These are phyloP conservation scores for Albula goreensis DNA, from an alignment of 2,113 vertebrate genomes.

Conservation along the genomic window DNA sequence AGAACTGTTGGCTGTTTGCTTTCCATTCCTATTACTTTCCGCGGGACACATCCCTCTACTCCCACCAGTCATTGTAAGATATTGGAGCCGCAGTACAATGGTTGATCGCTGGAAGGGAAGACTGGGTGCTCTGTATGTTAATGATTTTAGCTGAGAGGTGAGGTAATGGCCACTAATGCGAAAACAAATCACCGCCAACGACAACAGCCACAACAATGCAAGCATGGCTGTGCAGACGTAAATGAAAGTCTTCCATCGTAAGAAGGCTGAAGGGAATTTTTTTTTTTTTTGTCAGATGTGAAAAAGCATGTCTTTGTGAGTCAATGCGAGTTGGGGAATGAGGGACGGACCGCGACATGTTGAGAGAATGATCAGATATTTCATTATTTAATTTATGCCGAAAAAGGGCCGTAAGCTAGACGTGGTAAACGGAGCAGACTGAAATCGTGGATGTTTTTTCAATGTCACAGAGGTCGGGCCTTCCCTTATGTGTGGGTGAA, in stretches of 20 bases:
- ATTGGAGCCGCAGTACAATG: conserved; percentile 37
- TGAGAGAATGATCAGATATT: neutral
- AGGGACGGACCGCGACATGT: neutral
- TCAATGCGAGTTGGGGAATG: no score
- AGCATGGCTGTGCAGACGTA: neutral
- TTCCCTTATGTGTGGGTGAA: neutral
- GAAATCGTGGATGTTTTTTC: neutral
- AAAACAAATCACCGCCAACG: neutral
- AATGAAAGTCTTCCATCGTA: neutral
- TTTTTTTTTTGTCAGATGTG: no score
- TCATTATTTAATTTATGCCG: neutral
- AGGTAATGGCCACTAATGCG: neutral
- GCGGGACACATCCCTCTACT: conserved; percentile 40
- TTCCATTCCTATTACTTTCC: conserved; percentile 53
- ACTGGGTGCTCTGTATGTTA: neutral
- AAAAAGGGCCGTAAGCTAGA: neutral
- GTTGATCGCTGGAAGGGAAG: conserved; percentile 13
- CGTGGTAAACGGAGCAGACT: neutral
- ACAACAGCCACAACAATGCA: neutral
- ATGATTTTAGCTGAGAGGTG: neutral
- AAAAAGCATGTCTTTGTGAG: no score
- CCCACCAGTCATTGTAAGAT: conserved; percentile 40
- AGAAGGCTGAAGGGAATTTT: neutral
- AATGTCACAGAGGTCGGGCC: neutral
- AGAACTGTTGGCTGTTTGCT: conserved; percentile 53